These are phyloP conservation scores for Myocastor coypus DNA, from an alignment of 2,113 vertebrate genomes.

Conservation along the genomic window DNA sequence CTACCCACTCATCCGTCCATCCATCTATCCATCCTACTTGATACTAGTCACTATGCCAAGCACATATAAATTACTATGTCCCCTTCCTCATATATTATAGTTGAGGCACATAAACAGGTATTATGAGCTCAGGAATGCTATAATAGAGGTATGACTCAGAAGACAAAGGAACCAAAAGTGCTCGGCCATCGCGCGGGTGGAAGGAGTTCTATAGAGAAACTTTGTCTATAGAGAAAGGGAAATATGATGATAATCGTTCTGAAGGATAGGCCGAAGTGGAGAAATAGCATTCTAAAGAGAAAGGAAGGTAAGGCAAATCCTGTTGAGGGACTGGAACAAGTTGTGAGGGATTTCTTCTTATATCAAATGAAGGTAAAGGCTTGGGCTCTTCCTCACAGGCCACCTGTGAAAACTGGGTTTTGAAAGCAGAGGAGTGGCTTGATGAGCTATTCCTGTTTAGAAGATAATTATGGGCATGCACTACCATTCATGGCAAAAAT, in stretches of 20 bases:
- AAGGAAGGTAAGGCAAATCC: not conserved
- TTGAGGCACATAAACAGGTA: slow-evolving; percentile 14
- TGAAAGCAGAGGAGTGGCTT: not conserved
- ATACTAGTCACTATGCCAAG: not conserved
- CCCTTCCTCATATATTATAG: slow-evolving; percentile 4
- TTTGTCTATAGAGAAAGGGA: slow-evolving; percentile 32
- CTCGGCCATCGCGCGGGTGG: not conserved
- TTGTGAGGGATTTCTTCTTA: not conserved
- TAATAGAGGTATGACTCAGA: slow-evolving; percentile 58
- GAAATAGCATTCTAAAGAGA: slow-evolving; percentile 42
- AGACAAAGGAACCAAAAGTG: not conserved
- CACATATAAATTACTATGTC: not conserved
- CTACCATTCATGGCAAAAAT: not conserved
- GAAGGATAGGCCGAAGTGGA: slow-evolving; percentile 52
- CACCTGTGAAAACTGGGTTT: not conserved
- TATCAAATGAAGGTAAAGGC: not conserved
- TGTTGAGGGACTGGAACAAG: slow-evolving; percentile 3
- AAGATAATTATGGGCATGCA: not conserved
- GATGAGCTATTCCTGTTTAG: not conserved
- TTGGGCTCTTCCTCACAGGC: not conserved
- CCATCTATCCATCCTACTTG: not conserved
- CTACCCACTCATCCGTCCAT: not conserved
- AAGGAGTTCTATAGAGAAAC: not conserved
- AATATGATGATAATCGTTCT: slow-evolving; percentile 53
- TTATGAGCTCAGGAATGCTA: slow-evolving; percentile 27